A percentile compares a stretch with the other conserved stretches of the same genome.
Conservation (phyloP, 1,140 invertebrate genomes). For the Drosophila rufa region DNA sequence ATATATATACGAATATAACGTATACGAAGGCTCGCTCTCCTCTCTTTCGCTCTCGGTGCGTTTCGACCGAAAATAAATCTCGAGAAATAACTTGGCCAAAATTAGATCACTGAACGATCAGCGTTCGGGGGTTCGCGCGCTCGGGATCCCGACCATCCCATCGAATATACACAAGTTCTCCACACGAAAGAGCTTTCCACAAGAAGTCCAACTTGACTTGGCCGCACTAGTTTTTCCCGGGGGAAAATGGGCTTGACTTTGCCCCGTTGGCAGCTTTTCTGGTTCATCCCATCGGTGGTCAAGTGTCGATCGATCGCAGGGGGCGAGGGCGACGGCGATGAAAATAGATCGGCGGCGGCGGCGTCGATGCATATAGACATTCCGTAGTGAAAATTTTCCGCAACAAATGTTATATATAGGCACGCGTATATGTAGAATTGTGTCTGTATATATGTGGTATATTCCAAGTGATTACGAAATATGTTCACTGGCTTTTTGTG, state of each 20-base stretch:
- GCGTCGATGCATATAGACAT: slow-evolving; percentile 30
- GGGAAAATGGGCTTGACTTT: background rate
- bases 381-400: slow-evolving; percentile 55
- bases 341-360: slow-evolving; percentile 26
- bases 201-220: slow-evolving; percentile 41
- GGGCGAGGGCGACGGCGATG: slow-evolving; percentile 14
- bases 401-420: slow-evolving; percentile 35
- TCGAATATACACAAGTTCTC: slow-evolving; percentile 37
- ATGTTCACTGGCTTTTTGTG: slow-evolving; percentile 48
- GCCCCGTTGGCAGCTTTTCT: slow-evolving; percentile 10
- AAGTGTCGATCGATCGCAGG: slow-evolving; percentile 4
- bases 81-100: slow-evolving; percentile 79
- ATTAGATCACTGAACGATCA: slow-evolving; percentile 66
- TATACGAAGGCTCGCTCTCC: background rate
- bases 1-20: slow-evolving; percentile 26
- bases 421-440: slow-evolving; percentile 31
- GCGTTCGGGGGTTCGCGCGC: slow-evolving; percentile 37
- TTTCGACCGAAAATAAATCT: slow-evolving; percentile 74
- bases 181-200: slow-evolving; percentile 16
- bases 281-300: slow-evolving; percentile 13
- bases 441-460: slow-evolving; percentile 20
- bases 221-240: slow-evolving; percentile 34
- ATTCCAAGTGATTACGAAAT: slow-evolving; percentile 75
- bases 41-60: slow-evolving; percentile 44
- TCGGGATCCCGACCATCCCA: slow-evolving; percentile 36